Percentiles rank a stretch among this genome's conserved stretches.
Evolutionary conservation across 2,888 invertebrate species (phyloP).

Genomic region (Bombylius discolor): DNA sequence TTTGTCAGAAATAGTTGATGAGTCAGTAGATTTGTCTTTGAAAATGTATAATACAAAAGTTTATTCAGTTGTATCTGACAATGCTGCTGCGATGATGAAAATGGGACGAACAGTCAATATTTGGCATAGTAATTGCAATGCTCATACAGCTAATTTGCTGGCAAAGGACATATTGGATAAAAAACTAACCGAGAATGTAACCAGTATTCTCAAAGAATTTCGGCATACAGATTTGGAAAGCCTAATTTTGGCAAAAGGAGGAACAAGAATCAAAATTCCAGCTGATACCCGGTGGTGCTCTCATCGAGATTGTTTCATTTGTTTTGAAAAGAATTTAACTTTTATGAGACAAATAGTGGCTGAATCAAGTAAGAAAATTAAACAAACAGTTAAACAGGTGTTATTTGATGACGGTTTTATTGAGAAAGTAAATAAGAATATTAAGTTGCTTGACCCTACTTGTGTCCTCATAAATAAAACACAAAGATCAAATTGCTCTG

Average conservation of each 20-base stretch:
- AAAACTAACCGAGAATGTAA: background rate
- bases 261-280: background rate
- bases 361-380: background rate
- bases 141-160: background rate
- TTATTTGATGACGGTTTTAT: slow-evolving; percentile 11
- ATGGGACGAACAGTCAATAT: background rate
- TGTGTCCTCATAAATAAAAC: background rate
- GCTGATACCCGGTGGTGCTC: background rate
- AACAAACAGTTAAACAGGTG: background rate
- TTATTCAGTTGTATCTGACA: background rate
- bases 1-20: background rate
- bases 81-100: background rate
- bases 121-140: background rate
- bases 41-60: background rate
- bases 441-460: background rate
- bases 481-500: slow-evolving; percentile 1
- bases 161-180: background rate
- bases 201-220: background rate
- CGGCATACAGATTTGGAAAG: background rate
- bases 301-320: background rate
- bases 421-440: background rate
- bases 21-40: background rate
- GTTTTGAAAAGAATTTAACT: background rate
- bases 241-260: background rate
- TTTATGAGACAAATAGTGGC: background rate